Evolutionary conservation across 2,797 vertebrate genomes (phyloP).

Genomic region (Crax fasciolata): DNA sequence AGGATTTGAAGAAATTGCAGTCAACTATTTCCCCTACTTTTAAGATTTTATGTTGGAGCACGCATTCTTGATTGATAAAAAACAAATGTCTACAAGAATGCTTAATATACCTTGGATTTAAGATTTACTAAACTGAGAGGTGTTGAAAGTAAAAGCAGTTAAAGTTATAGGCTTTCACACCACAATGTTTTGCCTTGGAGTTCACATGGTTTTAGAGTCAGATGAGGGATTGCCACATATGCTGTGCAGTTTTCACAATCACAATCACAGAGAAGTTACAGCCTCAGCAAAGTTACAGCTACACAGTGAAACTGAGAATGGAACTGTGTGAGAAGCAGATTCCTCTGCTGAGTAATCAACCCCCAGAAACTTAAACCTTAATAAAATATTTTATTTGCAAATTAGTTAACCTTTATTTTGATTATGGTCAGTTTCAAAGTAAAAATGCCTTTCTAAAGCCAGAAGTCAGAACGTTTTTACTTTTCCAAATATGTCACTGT

Average conservation of each 20-base stretch:
- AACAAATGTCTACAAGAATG: background rate
- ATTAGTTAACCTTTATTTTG: background rate
- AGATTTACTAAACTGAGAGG: background rate
- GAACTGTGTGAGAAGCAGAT: background rate
- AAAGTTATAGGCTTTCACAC: slow-evolving; percentile 12
- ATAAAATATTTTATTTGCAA: background rate
- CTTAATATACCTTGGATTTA: background rate
- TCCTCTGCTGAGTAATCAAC: background rate
- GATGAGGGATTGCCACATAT: background rate
- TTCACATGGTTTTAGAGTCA: background rate
- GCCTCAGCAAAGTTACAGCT: background rate
- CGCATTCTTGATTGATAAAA: slow-evolving; percentile 28
- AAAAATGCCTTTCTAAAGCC: background rate
- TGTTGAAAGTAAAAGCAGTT: slow-evolving; percentile 18
- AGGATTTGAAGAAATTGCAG: background rate
- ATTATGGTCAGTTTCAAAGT: background rate
- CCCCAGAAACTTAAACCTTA: background rate
- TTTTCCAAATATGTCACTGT: background rate
- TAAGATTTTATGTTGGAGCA: background rate
- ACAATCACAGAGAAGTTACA: background rate
- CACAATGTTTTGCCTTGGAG: background rate
- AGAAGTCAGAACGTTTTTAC: background rate
- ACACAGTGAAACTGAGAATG: background rate
- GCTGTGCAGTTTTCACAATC: background rate
- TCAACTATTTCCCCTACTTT: background rate